Percentiles rank a stretch among this genome's conserved stretches.
phyloP scores from a whole-genome alignment of 1,140 invertebrate species.

The Drosophila athabasca region DNA sequence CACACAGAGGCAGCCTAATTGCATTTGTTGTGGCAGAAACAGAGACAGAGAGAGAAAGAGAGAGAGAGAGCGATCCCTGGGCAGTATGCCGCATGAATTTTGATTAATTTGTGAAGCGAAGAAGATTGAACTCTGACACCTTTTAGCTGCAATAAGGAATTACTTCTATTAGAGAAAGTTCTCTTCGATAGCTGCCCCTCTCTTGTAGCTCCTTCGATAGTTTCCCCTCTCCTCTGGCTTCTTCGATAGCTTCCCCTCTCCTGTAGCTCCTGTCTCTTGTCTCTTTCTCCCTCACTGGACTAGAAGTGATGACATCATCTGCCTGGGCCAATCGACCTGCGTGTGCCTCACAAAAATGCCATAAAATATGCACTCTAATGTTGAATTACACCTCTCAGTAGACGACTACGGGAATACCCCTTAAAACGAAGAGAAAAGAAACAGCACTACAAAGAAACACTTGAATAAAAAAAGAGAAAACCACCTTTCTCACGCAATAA shows the following conservation, averaged over 20 bases:
- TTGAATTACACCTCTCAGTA: conserved; percentile 4
- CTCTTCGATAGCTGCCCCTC: too few species aligned
- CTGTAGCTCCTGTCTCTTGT: too few species aligned
- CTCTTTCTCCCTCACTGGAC: too few species aligned
- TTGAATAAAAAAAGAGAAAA: conserved; percentile 4
- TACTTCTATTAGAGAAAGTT: too few species aligned
- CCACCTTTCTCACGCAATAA: conserved; percentile 20
- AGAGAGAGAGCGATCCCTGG: conserved; percentile 8
- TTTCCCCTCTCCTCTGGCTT: too few species aligned
- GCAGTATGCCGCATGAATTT: conserved; percentile 42
- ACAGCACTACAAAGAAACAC: conserved; percentile 7
- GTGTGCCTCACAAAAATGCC: conserved; percentile 35
- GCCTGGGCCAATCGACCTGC: conserved; percentile 25
- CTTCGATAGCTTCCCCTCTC: too few species aligned
- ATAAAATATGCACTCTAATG: conserved; percentile 42
- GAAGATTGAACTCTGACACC: too few species aligned
- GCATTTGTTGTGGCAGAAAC: conserved; percentile 24
- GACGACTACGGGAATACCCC: conserved; percentile 41
- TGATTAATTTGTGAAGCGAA: conserved; percentile 33
- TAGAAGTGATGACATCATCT: conserved; percentile 30
- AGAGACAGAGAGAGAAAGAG: not conserved
- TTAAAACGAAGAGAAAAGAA: not conserved
- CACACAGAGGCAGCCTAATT: conserved; percentile 30
- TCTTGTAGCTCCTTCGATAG: too few species aligned
- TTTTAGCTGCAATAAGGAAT: too few species aligned